Conservation (phyloP, 2,113 vertebrate genomes). For the Alosa alosa region DNA sequence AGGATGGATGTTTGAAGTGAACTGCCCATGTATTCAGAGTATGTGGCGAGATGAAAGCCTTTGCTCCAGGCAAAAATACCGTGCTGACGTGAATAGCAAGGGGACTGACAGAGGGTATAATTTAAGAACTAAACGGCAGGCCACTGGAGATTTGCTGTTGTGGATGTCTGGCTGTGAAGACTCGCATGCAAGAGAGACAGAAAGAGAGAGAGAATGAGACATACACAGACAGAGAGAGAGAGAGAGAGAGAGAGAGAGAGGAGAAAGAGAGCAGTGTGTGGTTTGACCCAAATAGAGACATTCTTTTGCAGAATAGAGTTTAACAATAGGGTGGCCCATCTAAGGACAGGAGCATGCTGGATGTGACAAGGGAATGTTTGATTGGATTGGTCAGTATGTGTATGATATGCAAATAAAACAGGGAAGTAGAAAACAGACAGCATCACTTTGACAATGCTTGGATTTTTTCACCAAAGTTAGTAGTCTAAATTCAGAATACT, state of each 20-base stretch:
- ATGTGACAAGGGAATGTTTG: neutral
- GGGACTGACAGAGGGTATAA: constrained; percentile 50
- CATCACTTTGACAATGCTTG: neutral
- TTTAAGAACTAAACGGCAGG: constrained; percentile 58
- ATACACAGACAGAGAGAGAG: neutral
- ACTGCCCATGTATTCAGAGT: constrained; percentile 33
- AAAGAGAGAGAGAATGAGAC: neutral
- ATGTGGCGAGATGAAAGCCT: constrained; percentile 57
- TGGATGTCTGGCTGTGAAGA: constrained; percentile 32
- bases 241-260: neutral
- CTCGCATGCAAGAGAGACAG: constrained; percentile 17
- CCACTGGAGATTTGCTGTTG: constrained; percentile 14
- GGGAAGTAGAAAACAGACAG: neutral
- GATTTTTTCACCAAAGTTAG: neutral
- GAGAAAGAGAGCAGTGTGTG: neutral
- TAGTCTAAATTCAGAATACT: neutral
- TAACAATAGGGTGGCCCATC: neutral
- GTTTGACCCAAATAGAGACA: neutral
- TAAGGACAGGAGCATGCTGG: neutral
- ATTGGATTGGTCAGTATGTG: neutral
- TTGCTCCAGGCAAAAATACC: constrained; percentile 62
- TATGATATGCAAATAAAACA: neutral
- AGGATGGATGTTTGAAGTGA: constrained; percentile 42
- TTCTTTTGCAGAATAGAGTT: neutral
- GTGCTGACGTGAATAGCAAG: constrained; percentile 33